A percentile compares a stretch with the other conserved stretches of the same genome.
These are phyloP conservation scores for Chaetura pelagica DNA, from an alignment of 2,113 vertebrate genomes.

Conservation along the genomic window DNA sequence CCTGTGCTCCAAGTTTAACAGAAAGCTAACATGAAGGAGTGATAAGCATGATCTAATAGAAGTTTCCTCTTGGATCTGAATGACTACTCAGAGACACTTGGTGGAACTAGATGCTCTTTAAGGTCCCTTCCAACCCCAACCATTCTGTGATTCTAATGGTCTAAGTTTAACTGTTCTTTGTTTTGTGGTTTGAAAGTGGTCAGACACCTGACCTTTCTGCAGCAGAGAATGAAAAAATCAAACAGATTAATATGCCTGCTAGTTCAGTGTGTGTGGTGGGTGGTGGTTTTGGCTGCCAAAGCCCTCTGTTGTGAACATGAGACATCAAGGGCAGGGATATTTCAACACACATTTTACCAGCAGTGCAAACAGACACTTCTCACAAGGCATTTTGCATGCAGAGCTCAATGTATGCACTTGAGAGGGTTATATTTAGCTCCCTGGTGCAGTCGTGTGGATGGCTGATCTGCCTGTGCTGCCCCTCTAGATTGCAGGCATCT, in stretches of 20 bases:
- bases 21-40: not conserved
- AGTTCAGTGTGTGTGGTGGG: not conserved
- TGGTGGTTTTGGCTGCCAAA: constrained; percentile 47
- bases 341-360: constrained; percentile 42
- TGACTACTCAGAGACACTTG: not conserved
- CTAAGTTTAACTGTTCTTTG: not conserved
- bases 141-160: not conserved
- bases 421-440: constrained; percentile 49
- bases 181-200: not conserved
- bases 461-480: constrained; percentile 35
- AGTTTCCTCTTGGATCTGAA: not conserved
- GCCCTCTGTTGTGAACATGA: not conserved
- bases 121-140: too few relatives aligned
- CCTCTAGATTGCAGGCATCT: constrained; percentile 41
- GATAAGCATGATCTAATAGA: not conserved
- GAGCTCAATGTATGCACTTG: not conserved
- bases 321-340: constrained; percentile 38
- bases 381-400: constrained; percentile 31
- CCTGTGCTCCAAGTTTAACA: not conserved
- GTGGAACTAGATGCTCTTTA: too few relatives aligned
- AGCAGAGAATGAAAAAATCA: not conserved
- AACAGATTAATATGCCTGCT: not conserved
- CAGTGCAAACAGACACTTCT: constrained; percentile 43
- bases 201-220: not conserved
- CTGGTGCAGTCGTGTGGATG: constrained; percentile 27